Base-by-base conservation (phyloP, 2,797 vertebrate genomes). In the Liparis tanakae region DNA sequence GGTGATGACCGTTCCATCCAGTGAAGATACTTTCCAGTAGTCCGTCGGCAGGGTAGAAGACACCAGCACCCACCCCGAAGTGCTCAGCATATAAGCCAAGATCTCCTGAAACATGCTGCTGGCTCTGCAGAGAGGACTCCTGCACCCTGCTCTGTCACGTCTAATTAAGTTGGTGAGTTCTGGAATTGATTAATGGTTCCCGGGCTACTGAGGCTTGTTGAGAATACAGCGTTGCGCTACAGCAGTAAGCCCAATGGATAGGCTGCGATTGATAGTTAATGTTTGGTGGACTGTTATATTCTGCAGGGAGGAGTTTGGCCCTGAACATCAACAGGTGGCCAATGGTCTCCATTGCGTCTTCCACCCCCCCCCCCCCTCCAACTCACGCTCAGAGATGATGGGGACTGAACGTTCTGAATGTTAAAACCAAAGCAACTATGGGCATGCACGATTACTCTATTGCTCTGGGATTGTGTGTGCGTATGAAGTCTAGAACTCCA, bases 1-100 rank as follows among this genome's bases (percentile, higher is more conserved):
- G 87, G 98, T 99, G 91, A 99, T 98, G 82, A 98, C 96, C 0
- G 95, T 96, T 79, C 97, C 98, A 77, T 98, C 97, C 72, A 96
- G 92, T 34, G 95, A 94, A 9, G 97, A 97, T 65, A 99, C 97
- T 80, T 98, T 98, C 97, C 97, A 99, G 90, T 98, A 97, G 89
- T 99, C 97, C 60, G 94, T 97, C 50, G 97, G 96, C 87, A 98
- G 85, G 18, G 96, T 98, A 81, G 97, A 97, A n/a, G 95, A 97
- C 53, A 96, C 93, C 53, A 98, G 93, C 79, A 98, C 94, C 97
- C 96, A 98, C n/a, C 97, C 97, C 0, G 95, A 96, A 25, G 96
- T 88, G 50, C 89, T 88, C 37, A 98, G 82, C 76, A 96, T 54
- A 78, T 98, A 98, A 39, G 95, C 97, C 65, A 96, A 44, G 78